Percentiles rank a stretch among this genome's conserved stretches.
Evolutionary conservation across 2,888 invertebrate genomes (phyloP).

Genomic region (Tetramorium bicarinatum): DNA sequence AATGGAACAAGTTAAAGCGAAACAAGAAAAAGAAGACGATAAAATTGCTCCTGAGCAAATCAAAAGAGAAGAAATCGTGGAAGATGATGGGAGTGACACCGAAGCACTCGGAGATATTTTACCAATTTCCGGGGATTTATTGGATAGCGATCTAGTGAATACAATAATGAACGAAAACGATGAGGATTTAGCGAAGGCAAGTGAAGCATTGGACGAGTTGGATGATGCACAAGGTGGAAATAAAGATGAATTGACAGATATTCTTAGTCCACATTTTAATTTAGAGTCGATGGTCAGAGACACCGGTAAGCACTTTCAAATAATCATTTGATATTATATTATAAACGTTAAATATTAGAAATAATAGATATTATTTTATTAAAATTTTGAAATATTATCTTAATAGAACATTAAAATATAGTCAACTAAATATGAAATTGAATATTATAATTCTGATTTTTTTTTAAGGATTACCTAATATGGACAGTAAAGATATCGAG

Average conservation of each 20-base stretch:
- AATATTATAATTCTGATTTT: neutral
- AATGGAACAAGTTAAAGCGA: constrained; percentile 90
- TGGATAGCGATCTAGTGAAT: constrained; percentile 90
- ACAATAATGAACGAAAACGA: constrained; percentile 90
- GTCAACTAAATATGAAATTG: neutral
- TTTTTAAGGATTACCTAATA: constrained; percentile 90
- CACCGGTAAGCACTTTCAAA: constrained; percentile 83
- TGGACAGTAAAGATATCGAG: constrained; percentile 96
- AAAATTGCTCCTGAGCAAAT: constrained; percentile 73
- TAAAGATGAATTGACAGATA: constrained; percentile 91
- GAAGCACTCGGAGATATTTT: constrained; percentile 90
- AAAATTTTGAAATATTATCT: neutral
- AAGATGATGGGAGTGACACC: constrained; percentile 87
- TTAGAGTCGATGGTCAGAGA: constrained; percentile 92
- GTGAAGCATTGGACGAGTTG: constrained; percentile 87
- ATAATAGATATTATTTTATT: constrained; percentile 11
- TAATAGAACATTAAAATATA: neutral
- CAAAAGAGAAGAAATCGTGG: constrained; percentile 81
- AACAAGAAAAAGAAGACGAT: constrained; percentile 88
- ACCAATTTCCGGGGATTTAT: constrained; percentile 89
- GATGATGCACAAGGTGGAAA: constrained; percentile 87
- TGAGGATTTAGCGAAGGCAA: constrained; percentile 87
- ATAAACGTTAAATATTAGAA: neutral
- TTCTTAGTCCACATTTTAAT: constrained; percentile 91
- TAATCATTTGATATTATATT: constrained; percentile 11